Conservation (phyloP, 2,113 vertebrate species). For the Caretta caretta region DNA sequence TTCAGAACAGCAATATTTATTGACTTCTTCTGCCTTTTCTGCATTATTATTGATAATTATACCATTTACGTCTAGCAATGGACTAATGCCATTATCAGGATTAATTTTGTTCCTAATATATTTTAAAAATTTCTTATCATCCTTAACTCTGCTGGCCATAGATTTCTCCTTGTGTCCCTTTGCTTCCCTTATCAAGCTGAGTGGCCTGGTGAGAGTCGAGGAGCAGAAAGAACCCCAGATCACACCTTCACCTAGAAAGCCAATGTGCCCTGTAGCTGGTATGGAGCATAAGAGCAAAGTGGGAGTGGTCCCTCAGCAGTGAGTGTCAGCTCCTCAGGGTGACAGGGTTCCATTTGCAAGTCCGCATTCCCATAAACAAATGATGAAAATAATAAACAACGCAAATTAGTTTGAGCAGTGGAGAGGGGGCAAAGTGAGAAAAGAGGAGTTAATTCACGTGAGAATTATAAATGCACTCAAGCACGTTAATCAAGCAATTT, state of each 20-base stretch:
- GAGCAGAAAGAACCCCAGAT: background rate
- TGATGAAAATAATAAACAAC: background rate
- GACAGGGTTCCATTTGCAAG: background rate
- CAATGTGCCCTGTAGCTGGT: background rate
- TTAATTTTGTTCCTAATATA: background rate
- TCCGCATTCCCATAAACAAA: rapidly evolving
- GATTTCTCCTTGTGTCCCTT: background rate
- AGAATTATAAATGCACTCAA: background rate
- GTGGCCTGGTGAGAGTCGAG: background rate
- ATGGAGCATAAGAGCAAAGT: background rate
- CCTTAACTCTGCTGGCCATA: background rate
- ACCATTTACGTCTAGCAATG: background rate
- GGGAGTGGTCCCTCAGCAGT: background rate
- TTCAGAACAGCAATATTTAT: background rate
- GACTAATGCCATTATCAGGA: background rate
- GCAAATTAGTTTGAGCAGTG: background rate
- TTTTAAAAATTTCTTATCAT: background rate
- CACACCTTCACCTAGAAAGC: background rate
- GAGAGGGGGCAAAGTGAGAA: background rate
- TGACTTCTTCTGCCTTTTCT: background rate
- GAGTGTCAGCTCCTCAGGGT: background rate
- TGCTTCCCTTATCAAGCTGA: background rate
- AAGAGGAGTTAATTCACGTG: background rate
- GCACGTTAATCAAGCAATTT: background rate
- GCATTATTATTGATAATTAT: background rate